Evolutionary conservation across 1,140 invertebrate species (phyloP), one percentile per base, ranked within the genome.

Genomic region (Cataglyphis hispanica): DNA sequence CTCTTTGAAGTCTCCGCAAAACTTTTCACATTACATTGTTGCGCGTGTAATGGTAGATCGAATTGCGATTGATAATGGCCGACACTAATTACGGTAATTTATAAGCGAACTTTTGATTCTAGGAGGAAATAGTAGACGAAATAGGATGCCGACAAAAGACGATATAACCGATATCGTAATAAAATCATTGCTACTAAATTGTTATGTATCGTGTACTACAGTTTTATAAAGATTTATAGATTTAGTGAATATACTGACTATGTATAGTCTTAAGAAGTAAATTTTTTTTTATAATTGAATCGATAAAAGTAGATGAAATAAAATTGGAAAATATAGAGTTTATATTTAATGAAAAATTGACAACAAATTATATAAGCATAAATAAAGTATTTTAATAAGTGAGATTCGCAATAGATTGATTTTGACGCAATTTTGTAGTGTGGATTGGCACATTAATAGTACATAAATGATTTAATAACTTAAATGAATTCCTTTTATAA

Each of bases 31-130:
- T 83, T 83, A 74, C 53, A 34, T 19, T n/a, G 67, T 72, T 46
- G 31, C 67, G 34, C 56, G 66, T 46, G 40, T 60, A 81, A 72
- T 66, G 40, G 19, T 60, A 46, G 67, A 83, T 83, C 78, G 27
- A 72, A 83, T 83, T 72, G 53, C 78, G 53, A 83, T 83, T 83
- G 67, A 72, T 83, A 83, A 83, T 53, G 67, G 56, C 37, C 53
- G 40, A 16, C 67, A 27, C 4, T 83, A 83, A 83, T 83, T 83
- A 74, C 78, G n/a, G 53, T 83, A 60, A 83, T 83, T 40, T 53
- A 27, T 34, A 25, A 25, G 1, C n/a, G 50, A 70, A 81, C 50
- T 72, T 74, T 27, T 37, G 53, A 74, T 60, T 43, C 13, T 40
- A 46, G 19, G 16, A 37, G 1, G 2, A 69, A 69, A 13, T 11